Base-by-base conservation (phyloP, 2,888 invertebrate species). In the Caenorhabditis plicata region DNA sequence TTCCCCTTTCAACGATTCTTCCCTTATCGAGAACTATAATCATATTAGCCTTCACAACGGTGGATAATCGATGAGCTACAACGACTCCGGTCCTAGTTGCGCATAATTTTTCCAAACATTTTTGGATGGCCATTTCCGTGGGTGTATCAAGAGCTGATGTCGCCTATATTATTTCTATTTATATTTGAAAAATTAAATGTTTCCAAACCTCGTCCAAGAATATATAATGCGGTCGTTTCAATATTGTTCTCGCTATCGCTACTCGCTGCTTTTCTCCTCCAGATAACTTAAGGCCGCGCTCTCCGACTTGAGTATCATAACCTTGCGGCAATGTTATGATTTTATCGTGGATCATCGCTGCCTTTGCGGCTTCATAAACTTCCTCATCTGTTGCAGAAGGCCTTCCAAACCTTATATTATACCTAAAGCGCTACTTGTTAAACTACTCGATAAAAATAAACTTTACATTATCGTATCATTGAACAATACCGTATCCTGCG, bases 211-310 rank as follows among this genome's bases (percentile, higher is more conserved):
- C 96, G 82, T 96, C 96, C 8, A 96, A 83, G 3, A 96, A 84
- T 9, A 96, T 90, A 58, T 95, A 88, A 31, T 87, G 86, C 0
- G 95, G 95, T 3, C 90, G 87, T 82, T 96, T 96, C 22, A 98
- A 85, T 22, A 98, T 86, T 0, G 95, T 95, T 63, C 96, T 85
- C 0, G 96, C 96, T 65, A 96, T 96, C 0, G 95, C 96, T 52
- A 96, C 91, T 68, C 95, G 86, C 82, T 98, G 96, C 80, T 98
- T 96, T 82, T 96, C 96, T 2, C 96, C 96, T 2, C 96, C 96
- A 81, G 94, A 94, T 57, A 96, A 84, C 64, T 93, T 88, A 53
- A 96, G 83, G 4, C 96, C 96, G 80, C 96, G 85, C 83, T 96
- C 96, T 5, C 96, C 96, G 19, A 96, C 84, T 51, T 82, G 60